A percentile compares a stretch with the other conserved stretches of the same genome.
Evolutionary conservation across 2,113 vertebrate genomes (phyloP).

Genomic region (Melanocharis versteri): DNA sequence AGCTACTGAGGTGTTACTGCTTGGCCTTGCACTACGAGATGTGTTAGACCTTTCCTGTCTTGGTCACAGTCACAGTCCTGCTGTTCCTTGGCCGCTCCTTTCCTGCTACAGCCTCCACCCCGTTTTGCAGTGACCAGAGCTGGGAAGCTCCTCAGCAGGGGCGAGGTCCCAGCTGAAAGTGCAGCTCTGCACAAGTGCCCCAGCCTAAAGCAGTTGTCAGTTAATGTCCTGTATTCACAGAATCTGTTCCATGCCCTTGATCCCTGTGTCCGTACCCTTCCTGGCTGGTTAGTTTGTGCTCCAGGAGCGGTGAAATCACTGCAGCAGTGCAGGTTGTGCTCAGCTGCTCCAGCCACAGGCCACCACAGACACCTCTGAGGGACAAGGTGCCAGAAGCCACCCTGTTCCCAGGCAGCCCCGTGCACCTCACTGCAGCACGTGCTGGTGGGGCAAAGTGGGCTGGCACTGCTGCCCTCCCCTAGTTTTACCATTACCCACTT

Average conservation of each 20-base stretch:
- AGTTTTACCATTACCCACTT: background rate
- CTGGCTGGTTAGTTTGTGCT: background rate
- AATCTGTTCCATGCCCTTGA: background rate
- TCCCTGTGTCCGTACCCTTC: rapidly evolving
- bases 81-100: background rate
- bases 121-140: rapidly evolving
- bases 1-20: rapidly evolving
- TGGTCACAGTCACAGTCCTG: background rate
- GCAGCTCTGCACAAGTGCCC: background rate
- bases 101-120: rapidly evolving
- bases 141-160: background rate
- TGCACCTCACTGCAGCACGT: rapidly evolving
- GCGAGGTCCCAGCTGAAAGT: background rate
- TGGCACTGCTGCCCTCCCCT: background rate
- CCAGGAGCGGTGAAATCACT: background rate
- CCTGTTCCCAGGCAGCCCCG: rapidly evolving
- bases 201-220: rapidly evolving
- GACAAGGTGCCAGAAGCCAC: background rate
- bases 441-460: background rate
- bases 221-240: background rate
- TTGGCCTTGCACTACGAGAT: background rate
- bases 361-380: background rate
- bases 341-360: background rate
- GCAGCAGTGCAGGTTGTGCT: background rate
- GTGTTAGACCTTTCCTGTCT: rapidly evolving